phyloP scores from a whole-genome alignment of 2,888 invertebrate species.

The Scaeva pyrastri region DNA sequence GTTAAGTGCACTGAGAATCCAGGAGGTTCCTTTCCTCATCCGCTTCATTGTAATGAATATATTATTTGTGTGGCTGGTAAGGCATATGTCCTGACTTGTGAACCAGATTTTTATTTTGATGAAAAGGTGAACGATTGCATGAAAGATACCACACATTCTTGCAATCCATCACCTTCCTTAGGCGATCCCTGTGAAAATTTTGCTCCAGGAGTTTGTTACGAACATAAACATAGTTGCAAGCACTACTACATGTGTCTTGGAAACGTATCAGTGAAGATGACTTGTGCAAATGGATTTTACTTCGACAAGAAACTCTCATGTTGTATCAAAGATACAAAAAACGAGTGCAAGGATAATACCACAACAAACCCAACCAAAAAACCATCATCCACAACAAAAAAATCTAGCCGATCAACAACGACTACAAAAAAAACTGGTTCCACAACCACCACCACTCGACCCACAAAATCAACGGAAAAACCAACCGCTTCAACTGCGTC shows the following conservation, averaged over 20 bases:
- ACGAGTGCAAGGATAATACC: neutral
- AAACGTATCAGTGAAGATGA: neutral
- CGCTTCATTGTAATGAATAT: neutral
- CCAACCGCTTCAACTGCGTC: neutral
- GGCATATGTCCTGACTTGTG: neutral
- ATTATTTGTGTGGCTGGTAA: neutral
- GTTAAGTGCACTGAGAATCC: neutral
- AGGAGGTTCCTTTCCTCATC: neutral
- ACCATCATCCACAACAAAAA: neutral
- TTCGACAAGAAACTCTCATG: neutral
- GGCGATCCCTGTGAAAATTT: neutral
- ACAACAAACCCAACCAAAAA: neutral
- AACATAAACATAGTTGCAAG: neutral
- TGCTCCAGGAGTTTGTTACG: neutral
- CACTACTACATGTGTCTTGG: neutral
- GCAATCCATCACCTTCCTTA: neutral
- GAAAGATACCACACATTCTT: neutral
- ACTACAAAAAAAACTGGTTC: neutral
- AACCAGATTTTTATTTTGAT: neutral
- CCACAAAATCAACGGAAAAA: neutral
- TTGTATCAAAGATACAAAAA: neutral
- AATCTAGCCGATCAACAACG: neutral
- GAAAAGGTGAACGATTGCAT: neutral
- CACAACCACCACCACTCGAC: neutral
- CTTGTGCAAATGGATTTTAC: neutral